Base-by-base conservation (phyloP, 2,113 vertebrate species). In the Mormyrus lacerda region DNA sequence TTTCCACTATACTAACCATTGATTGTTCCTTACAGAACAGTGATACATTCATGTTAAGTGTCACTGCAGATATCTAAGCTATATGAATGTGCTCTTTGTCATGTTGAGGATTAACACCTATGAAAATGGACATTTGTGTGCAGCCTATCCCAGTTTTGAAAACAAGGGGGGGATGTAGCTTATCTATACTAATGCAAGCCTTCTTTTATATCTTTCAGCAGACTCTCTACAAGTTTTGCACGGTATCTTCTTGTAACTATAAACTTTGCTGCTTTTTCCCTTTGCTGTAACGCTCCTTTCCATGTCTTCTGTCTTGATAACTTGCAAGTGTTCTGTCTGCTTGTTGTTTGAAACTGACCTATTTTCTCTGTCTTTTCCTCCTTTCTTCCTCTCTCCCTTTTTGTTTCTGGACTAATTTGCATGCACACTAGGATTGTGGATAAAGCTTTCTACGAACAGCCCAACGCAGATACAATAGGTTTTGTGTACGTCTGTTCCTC, bases 361-460 rank as follows among this genome's bases (percentile, higher is more conserved):
- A 96, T 92, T 97, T 94, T 92, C 88, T 96, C 93, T 95, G 93
- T 95, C 94, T 93, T 92, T 92, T 92, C 92, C 95, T 92, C 93
- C 94, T 94, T 91, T 94, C 61, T 91, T 94, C 61, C 91, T 94
- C 92, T 92, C 65, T 91, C 92, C 86, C 92, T 89, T 89, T 92
- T 95, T 95, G 61, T 93, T 91, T 92, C 94, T 92, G 89, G 93
- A 91, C 92, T 93, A 89, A 91, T 87, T 94, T 94, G 93, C 92
- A 94, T 94, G 93, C 91, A 45, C 87, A 93, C 94, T 97, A 99
- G 98, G 97, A 99, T 98, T 94, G 97, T 97, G 96, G 98, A 99
- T 97, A 98, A 99, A 97, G 97, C 97, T 95, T 99, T 99, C 98
- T 99, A 99, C 98, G 97, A 99, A 96, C 98, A 99, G 95, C 97